Conservation (phyloP, 2,113 vertebrate species). For the Oncorhynchus keta region DNA sequence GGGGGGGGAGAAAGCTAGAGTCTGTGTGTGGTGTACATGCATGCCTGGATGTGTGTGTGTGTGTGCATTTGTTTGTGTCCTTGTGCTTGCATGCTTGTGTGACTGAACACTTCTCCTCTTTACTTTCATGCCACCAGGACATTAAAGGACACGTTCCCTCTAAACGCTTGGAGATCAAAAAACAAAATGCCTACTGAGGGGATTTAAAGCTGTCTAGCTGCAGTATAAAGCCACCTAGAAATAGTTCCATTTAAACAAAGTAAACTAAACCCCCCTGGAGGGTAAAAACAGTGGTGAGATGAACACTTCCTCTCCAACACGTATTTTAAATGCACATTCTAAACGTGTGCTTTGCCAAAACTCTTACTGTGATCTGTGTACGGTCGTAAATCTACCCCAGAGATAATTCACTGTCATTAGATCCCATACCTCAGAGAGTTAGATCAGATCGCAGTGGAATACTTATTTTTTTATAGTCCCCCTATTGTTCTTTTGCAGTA, state of each 20-base stretch:
- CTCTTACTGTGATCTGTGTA: not conserved
- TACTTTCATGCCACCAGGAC: not conserved
- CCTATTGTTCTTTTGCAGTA: too few relatives aligned
- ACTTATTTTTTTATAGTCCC: too few relatives aligned
- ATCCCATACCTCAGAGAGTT: not conserved
- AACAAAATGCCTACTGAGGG: not conserved
- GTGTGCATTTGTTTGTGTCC: not conserved
- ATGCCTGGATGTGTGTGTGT: too few relatives aligned
- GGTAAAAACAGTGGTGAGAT: not conserved
- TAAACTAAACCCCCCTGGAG: not conserved
- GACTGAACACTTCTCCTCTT: not conserved
- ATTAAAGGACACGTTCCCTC: not conserved
- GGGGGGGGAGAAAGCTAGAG: not conserved
- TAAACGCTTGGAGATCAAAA: not conserved
- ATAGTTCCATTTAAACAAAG: not conserved
- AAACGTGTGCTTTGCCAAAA: not conserved
- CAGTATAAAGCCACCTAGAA: not conserved
- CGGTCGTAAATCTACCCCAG: not conserved
- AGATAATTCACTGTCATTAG: not conserved
- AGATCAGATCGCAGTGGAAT: not conserved
- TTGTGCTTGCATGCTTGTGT: not conserved
- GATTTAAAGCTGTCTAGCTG: not conserved
- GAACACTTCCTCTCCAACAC: not conserved
- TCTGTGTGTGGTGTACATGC: not conserved
- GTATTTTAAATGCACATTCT: not conserved